Percentiles rank a stretch among this genome's conserved stretches.
These are phyloP conservation scores for Xestia rhomboidea DNA, from an alignment of 2,888 invertebrate species.

Conservation along the genomic window DNA sequence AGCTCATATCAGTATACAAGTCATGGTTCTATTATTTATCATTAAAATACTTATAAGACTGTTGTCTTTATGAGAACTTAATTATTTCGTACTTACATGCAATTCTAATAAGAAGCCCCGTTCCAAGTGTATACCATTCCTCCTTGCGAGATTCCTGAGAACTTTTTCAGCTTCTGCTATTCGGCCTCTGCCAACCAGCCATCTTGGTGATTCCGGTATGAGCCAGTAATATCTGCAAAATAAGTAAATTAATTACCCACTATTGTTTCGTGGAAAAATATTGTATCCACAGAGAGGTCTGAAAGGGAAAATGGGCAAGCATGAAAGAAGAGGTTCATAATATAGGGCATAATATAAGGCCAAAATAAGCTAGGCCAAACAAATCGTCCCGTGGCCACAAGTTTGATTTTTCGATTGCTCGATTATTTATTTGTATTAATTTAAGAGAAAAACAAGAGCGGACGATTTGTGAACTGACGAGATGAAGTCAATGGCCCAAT, in stretches of 20 bases:
- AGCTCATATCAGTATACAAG: neutral
- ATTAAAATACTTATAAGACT: too few relatives aligned
- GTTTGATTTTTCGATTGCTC: too few relatives aligned
- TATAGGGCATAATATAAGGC: too few relatives aligned
- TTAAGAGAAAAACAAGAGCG: too few relatives aligned
- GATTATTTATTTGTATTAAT: too few relatives aligned
- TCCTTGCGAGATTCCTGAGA: conserved; percentile 91
- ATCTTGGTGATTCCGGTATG: conserved; percentile 93
- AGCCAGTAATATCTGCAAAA: conserved; percentile 91
- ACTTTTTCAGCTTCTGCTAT: conserved; percentile 92
- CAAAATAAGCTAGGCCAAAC: too few relatives aligned
- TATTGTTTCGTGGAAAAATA: neutral
- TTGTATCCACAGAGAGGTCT: neutral
- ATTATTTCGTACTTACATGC: conserved; percentile 84
- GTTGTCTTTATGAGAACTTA: neutral
- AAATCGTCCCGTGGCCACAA: too few relatives aligned
- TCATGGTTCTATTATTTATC: neutral
- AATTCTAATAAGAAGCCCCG: conserved; percentile 91
- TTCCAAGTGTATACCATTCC: conserved; percentile 90
- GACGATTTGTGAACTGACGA: neutral
- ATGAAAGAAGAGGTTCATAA: neutral
- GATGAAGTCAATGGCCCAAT: neutral
- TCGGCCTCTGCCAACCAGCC: conserved; percentile 92
- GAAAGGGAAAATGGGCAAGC: neutral
- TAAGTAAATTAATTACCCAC: neutral